Conservation (phyloP, 2,797 vertebrate species). For the Aulostomus chinensis region DNA sequence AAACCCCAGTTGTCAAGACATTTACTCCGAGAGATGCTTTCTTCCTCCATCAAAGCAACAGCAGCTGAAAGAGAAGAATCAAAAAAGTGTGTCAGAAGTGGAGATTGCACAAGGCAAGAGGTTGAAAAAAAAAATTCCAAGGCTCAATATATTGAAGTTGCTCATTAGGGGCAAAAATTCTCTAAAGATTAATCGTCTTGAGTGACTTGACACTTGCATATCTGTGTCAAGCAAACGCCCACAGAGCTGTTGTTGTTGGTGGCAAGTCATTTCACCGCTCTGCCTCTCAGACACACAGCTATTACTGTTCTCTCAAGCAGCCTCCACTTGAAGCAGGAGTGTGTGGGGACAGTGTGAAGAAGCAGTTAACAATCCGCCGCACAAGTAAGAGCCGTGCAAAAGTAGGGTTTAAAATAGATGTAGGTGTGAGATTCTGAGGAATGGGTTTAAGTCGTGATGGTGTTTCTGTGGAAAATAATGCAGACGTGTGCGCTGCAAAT, state of each 20-base stretch:
- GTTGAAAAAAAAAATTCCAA: not conserved
- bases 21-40: too few species aligned
- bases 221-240: slow-evolving; percentile 51
- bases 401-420: slow-evolving; percentile 63
- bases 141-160: too few species aligned
- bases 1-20: too few species aligned
- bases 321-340: slow-evolving; percentile 57
- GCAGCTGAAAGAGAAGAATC: slow-evolving; percentile 20
- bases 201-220: slow-evolving; percentile 33
- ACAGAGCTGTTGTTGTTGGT: slow-evolving; percentile 54
- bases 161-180: too few species aligned
- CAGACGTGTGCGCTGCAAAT: not conserved
- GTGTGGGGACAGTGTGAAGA: slow-evolving; percentile 70
- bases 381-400: slow-evolving; percentile 62
- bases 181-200: slow-evolving; percentile 33
- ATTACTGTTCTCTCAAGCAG: slow-evolving; percentile 49
- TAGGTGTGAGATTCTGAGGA: slow-evolving; percentile 46
- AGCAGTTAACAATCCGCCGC: slow-evolving; percentile 67
- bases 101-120: slow-evolving; percentile 28
- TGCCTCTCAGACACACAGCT: slow-evolving; percentile 56
- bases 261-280: slow-evolving; percentile 42
- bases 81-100: slow-evolving; percentile 36
- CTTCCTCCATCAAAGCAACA: slow-evolving; percentile 13
- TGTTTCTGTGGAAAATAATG: not conserved
- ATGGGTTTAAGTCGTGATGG: slow-evolving; percentile 13